phyloP scores from a whole-genome alignment of 1,140 invertebrate species.

The Caenorhabditis latens region DNA sequence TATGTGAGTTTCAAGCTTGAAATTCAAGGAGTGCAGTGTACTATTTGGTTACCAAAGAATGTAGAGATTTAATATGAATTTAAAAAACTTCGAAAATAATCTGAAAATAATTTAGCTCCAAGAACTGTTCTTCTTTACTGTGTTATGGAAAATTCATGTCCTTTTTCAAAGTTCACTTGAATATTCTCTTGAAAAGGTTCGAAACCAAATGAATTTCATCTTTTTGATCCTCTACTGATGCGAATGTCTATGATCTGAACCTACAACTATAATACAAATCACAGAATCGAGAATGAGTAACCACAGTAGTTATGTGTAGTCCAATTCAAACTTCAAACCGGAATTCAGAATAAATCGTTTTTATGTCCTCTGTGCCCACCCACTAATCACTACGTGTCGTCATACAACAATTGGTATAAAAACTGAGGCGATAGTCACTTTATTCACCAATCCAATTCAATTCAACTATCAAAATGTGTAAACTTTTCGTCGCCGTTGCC shows the following conservation, averaged over 20 bases:
- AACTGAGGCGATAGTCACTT: background rate
- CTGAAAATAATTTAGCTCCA: too few relatives aligned
- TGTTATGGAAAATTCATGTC: background rate
- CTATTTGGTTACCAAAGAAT: too few relatives aligned
- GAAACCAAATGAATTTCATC: background rate
- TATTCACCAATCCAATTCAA: constrained; percentile 32
- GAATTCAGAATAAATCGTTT: constrained; percentile 25
- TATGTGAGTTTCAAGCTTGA: too few relatives aligned
- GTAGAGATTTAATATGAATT: too few relatives aligned
- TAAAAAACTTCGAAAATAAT: too few relatives aligned
- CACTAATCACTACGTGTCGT: constrained; percentile 25
- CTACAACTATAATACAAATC: background rate
- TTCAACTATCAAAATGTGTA: constrained; percentile 47
- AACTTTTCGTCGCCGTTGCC: constrained; percentile 15
- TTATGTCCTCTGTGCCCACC: constrained; percentile 14
- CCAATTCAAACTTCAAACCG: constrained; percentile 39
- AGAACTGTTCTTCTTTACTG: background rate
- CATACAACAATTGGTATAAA: constrained; percentile 31
- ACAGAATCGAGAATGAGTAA: constrained; percentile 7
- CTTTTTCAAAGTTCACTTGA: background rate
- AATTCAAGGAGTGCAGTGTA: too few relatives aligned
- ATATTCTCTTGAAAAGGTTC: background rate
- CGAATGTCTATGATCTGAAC: constrained; percentile 20
- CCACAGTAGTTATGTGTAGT: constrained; percentile 13
- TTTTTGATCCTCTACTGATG: background rate